Evolutionary conservation across 2,797 vertebrate species (phyloP).

Genomic region (Eremophila alpestris): DNA sequence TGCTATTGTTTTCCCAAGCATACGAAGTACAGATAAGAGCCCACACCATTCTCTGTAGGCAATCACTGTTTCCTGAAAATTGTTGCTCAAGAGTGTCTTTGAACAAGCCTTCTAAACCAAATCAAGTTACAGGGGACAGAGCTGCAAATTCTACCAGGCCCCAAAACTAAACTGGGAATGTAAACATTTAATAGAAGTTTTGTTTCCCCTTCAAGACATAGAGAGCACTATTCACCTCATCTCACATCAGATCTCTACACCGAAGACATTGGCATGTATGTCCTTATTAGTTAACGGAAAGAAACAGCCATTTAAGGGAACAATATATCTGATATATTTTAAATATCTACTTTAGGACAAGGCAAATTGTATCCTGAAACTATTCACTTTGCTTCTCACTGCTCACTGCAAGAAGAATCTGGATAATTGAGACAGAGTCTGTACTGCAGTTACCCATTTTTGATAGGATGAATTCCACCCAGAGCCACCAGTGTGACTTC

Average conservation of each 20-base stretch:
- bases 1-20: neutral
- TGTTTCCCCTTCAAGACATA: neutral
- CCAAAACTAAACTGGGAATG: neutral
- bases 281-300: neutral
- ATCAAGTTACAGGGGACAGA: neutral
- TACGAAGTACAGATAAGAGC: neutral
- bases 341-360: neutral
- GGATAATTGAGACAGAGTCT: neutral
- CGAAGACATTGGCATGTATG: neutral
- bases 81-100: neutral
- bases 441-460: neutral
- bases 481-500: neutral
- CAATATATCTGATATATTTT: neutral
- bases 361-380: neutral
- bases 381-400: neutral
- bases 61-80: neutral
- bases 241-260: neutral
- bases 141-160: neutral
- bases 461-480: neutral
- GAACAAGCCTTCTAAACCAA: neutral
- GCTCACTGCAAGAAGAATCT: neutral
- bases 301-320: neutral
- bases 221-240: neutral
- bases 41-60: neutral
- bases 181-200: neutral